Conservation (phyloP, 2,888 invertebrate genomes). For the Nomada ferruginata region DNA sequence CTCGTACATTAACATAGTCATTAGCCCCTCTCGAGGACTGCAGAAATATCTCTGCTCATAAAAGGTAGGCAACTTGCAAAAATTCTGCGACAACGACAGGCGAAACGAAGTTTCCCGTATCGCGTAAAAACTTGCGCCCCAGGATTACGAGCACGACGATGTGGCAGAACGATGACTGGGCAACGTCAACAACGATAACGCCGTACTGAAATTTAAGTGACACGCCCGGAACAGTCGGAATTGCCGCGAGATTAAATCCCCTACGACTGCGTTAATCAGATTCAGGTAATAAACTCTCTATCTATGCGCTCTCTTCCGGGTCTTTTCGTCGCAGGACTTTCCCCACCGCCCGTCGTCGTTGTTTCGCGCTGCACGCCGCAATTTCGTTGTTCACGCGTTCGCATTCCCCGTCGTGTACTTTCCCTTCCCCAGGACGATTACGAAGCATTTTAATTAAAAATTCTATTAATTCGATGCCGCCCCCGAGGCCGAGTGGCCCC, state of each 20-base stretch:
- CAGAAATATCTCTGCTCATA: too few relatives aligned
- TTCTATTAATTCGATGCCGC: conserved; percentile 77
- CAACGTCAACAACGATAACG: conserved; percentile 59
- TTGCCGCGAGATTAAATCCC: conserved; percentile 71
- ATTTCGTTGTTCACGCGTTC: conserved; percentile 54
- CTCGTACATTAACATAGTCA: too few relatives aligned
- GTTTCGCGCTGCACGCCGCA: conserved; percentile 21
- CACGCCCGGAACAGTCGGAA: conserved; percentile 55
- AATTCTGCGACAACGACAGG: too few relatives aligned
- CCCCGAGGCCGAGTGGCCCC: conserved; percentile 46
- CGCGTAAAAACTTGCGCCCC: conserved; percentile 34
- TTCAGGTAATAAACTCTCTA: conserved; percentile 72
- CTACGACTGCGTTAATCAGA: conserved; percentile 71
- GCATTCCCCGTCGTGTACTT: conserved; percentile 54
- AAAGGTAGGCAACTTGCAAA: too few relatives aligned
- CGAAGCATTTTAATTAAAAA: conserved; percentile 80
- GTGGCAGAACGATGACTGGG: conserved; percentile 14
- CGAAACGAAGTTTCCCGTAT: background rate
- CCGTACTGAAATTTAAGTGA: conserved; percentile 66
- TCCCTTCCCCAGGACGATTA: conserved; percentile 72
- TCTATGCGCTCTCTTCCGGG: conserved; percentile 50
- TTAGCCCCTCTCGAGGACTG: too few relatives aligned
- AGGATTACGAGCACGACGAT: background rate
- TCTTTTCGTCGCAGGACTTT: background rate
- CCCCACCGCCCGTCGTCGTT: conserved; percentile 3